A percentile compares a stretch with the other conserved stretches of the same genome.
Conservation (phyloP, 2,888 invertebrate genomes). For the Dioctria linearis region DNA sequence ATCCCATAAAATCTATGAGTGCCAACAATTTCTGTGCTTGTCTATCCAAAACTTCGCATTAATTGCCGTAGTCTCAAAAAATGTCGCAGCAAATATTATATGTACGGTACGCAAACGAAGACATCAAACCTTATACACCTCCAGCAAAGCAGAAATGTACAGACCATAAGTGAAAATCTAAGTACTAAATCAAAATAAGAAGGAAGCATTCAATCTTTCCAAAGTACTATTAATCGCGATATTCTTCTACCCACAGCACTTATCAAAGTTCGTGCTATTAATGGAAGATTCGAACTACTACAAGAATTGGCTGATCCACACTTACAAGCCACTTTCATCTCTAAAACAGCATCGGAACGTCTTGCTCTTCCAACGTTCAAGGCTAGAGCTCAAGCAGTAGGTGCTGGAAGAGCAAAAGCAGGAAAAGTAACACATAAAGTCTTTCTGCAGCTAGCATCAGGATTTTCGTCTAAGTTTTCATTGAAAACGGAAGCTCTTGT, state of each 20-base stretch:
- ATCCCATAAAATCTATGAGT: background rate
- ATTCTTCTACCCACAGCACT: background rate
- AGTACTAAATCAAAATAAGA: background rate
- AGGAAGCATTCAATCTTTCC: background rate
- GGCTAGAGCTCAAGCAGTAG: background rate
- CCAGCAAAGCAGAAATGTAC: background rate
- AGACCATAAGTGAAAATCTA: background rate
- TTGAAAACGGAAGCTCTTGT: background rate
- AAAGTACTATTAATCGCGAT: background rate
- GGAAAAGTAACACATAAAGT: background rate
- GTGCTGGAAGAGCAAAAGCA: background rate
- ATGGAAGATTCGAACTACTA: background rate
- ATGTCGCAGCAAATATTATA: background rate
- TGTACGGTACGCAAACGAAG: background rate
- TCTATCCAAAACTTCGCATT: background rate
- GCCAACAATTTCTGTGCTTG: background rate
- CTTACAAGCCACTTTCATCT: background rate
- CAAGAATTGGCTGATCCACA: background rate
- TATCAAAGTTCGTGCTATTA: background rate
- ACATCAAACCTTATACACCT: background rate
- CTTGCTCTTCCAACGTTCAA: background rate
- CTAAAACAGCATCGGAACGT: background rate
- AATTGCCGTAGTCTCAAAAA: background rate
- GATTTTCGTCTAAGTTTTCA: background rate
- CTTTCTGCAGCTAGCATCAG: background rate